Base-by-base conservation (phyloP, 2,113 vertebrate species). In the Ptilonorhynchus violaceus region DNA sequence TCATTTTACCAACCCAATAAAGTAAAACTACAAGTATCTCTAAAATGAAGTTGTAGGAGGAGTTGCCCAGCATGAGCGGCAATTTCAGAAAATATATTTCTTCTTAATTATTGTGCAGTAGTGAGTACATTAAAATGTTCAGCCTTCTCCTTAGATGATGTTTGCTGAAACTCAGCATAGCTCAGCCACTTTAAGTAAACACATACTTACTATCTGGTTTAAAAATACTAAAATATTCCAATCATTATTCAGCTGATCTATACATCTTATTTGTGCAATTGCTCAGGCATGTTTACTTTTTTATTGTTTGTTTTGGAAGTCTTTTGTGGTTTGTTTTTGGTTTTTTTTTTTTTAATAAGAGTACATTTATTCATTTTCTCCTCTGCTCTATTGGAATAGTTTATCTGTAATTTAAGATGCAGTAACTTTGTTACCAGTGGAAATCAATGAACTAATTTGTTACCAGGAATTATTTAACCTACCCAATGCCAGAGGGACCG, bases 381-480 rank as follows among this genome's bases (percentile, higher is more conserved):
- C 33, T 78, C 30, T 44, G 13, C 33, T 78, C 7, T 42, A 2
- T n/a, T 88, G 12, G 49, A 82, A 46, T 73, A 76, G 49, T 69
- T 87, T 82, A 81, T 69, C n/a, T 93, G 47, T 80, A 78, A 76
- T 93, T 87, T 92, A 89, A 84, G 55, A 69, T 6, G 5, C 41
- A 37, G n/a, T 50, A 81, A 78, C 59, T 67, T 93, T 64, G 28
- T 62, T 75, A 67, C 28, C 30, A 72, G 21, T 89, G 49, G 53
- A 95, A 85, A 83, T 92, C 78, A 86, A n/a, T 46, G 21, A 78
- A 37, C 69, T 94, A 60, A 77, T 94, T 93, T 78, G 60, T 70
- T 89, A 55, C 7, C 15, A 73, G 30, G 55, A 93, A 15, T 58
- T 92, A 50, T 53, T 93, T 91, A 92, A 91, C 62, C 69, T 89